Evolutionary conservation across 2,113 vertebrate genomes (phyloP), one percentile per base, ranked within the genome.

Genomic region (Condylura cristata): DNA sequence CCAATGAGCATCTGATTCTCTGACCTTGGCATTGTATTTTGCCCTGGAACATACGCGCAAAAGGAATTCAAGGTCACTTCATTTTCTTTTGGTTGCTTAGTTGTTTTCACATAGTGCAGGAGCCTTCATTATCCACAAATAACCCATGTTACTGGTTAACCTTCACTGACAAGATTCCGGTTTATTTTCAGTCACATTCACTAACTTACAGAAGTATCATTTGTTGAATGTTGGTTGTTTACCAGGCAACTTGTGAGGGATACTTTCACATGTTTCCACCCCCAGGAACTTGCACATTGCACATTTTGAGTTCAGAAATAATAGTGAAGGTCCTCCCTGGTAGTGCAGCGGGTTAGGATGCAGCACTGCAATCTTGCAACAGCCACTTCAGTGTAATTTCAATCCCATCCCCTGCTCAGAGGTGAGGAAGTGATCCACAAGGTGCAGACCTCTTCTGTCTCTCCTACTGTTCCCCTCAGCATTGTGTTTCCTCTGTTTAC

Each of bases 1-100:
- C 92, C 96, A 96, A 96, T 96, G 90, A 96, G 68, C 81, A 97
- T 97, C 97, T 95, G 81, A 97, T 76, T 79, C 86, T 95, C 84
- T 96, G 95, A 97, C 71, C 89, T 97, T 95, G 76, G 93, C 81
- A 70, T 17, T 76, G 92, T 26, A 30, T 95, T 98, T 88, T 12
- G 6, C 95, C 82, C 71, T 93, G 74, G 16, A 93, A 86, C 75
- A 48, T 9, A 22, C 34, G 90, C 32, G 41, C 72, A 75, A 89
- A 68, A 80, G 93, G 79, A 68, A 88, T 14, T 86, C 76, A 90
- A 41, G 89, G 66, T 89, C 34, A 96, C 46, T 92, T 22, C 65
- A 30, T 58, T 78, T 93, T 94, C 53, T 48, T 6, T 53, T 95
- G 51, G 34, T 82, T 28, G 66, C 56, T 96, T 53, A 93, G 41